Evolutionary conservation across 53 echinoderm and acorn worm genomes (phyloP), one percentile per base, ranked within the genome.

Genomic region (Actinopyga echinites): DNA sequence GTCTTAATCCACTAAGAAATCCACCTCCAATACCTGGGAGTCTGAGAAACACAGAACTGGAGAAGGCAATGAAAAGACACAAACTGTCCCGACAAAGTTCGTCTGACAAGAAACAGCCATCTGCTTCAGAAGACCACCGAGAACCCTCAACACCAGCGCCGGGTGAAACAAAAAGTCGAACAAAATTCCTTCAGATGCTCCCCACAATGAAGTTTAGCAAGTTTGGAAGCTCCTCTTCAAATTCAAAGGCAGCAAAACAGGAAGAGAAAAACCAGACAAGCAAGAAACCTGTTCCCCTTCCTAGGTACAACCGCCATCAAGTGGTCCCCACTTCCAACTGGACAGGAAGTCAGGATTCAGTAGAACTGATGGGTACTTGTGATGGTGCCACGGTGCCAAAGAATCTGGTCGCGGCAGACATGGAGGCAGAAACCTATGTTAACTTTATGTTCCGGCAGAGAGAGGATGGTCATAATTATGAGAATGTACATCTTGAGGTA

Each of bases 341-440:
- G 86, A 60, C 92, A 86, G 36, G 86, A 89, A 23, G 89, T 88
- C 13, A 86, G 83, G 56, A 74, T 45, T 53, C 81, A 31, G 35
- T 38, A 7, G n/a, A 53, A 5, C 68, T 31, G 60, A 74, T 9
- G 11, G 53, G 52, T 74, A 26, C 21, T 75, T 32, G 73, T 62
- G 45, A 30, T 30, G 75, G 49, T 17, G 23, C 75, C 28, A 9
- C 24, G 4, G 45, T 40, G 22, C 43, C 38, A 5, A 23, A 73
- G 7, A 59, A 59, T 28, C 6, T 24, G 59, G 38, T 44, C 28
- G 29, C 38, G 44, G 25, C 44, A 23, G 5, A 10, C 40, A 33
- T 30, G n/a, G 85, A 75, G 28, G 89, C 89, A 19, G 95, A 95
- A 26, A 91, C 89, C 43, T 95, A 95, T 80, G 91, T 91, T 87